These are phyloP conservation scores for Corythornis cristatus DNA, from an alignment of 2,113 vertebrate genomes.

Conservation along the genomic window DNA sequence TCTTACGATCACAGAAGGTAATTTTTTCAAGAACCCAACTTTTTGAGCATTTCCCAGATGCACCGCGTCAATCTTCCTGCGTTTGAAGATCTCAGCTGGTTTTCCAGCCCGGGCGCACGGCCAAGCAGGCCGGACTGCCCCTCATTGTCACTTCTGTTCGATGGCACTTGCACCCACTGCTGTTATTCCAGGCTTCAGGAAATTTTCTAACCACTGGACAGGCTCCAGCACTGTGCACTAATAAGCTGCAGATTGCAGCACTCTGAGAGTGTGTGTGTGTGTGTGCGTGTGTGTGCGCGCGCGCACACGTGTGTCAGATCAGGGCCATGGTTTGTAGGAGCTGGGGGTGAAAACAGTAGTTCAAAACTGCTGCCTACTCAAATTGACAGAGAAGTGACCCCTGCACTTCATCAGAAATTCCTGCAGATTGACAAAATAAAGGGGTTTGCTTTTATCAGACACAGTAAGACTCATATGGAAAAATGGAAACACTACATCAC, in stretches of 20 bases:
- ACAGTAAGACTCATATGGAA: constrained; percentile 81
- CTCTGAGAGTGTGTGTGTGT: constrained; percentile 76
- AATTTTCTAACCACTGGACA: constrained; percentile 85
- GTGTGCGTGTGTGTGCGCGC: constrained; percentile 76
- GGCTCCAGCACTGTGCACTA: constrained; percentile 85
- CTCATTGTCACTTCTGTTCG: constrained; percentile 78
- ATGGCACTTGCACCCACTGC: constrained; percentile 75
- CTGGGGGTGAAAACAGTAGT: constrained; percentile 67
- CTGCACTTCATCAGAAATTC: constrained; percentile 89
- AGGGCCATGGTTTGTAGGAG: constrained; percentile 73
- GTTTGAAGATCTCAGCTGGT: constrained; percentile 71
- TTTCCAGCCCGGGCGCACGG: constrained; percentile 69
- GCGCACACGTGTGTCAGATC: constrained; percentile 78
- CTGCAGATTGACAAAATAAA: constrained; percentile 83
- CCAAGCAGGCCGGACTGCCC: constrained; percentile 69
- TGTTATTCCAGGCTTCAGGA: constrained; percentile 80
- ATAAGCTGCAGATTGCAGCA: constrained; percentile 90
- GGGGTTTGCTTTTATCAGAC: constrained; percentile 80
- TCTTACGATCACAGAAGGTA: constrained; percentile 65
- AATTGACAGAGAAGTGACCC: constrained; percentile 84
- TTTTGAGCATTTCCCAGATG: constrained; percentile 56
- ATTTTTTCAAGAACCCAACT: constrained; percentile 70
- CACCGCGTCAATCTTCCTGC: constrained; percentile 59
- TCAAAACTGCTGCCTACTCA: constrained; percentile 78
- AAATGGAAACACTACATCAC: constrained; percentile 92